Evolutionary conservation across 2,797 vertebrate genomes (phyloP), one percentile per base, ranked within the genome.

Genomic region (Myripristis murdjan): DNA sequence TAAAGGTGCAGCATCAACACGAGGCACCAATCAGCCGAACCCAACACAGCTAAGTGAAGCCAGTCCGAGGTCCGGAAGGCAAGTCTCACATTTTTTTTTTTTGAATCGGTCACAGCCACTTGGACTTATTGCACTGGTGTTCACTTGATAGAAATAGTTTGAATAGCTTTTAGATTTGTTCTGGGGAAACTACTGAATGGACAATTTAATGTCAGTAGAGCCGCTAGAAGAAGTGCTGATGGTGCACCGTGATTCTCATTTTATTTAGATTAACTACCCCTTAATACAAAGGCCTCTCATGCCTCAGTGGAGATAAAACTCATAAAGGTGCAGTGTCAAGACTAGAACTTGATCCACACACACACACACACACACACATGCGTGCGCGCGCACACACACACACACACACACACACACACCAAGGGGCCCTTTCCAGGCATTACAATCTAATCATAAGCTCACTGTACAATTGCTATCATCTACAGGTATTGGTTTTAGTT

Each of bases 241-340:
- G 67, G 84, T 83, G 92, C 91, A 88, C 75, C 73, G 57, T 83
- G 78, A 85, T 78, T 87, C 87, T 92, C 83, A 88, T 93, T 91
- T 93, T 93, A 93, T 94, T 93, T 93, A 92, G 91, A 92, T 93
- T 82, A 94, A 94, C 90, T 87, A 88, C 63, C 79, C 86, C 70
- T 83, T 90, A 87, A 93, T 90, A 91, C 89, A 89, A 89, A 87
- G 79, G 70, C 83, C 79, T 71, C 82, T 89, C 81, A 77, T 73
- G 87, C 84, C 89, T 89, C 86, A 22, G 85, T 77, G 82, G 84
- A 90, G 68, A 86, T 84, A 83, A 84, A 90, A 83, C 88, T 92
- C 88, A 89, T 91, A 89, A 91, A 88, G 89, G 85, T 88, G 87
- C 85, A 67, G 81, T 64, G 75, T 87, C 83, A 77, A 84, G 77